Base-by-base conservation (phyloP, 1,140 invertebrate genomes). In the Hestina assimilis region DNA sequence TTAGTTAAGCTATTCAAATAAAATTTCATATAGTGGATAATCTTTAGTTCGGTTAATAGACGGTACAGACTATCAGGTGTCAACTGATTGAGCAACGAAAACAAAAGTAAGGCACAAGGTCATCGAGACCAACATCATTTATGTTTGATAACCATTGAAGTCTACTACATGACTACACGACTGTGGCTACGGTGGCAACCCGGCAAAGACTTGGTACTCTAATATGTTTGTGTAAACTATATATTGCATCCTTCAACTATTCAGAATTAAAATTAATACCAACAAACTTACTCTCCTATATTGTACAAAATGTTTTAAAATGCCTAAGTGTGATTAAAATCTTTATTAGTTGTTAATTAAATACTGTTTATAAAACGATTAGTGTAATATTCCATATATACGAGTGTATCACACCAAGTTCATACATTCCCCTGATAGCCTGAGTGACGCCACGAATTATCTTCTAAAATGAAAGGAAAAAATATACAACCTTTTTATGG, bases 101-200 rank as follows among this genome's bases (percentile, higher is more conserved):
- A 75, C 61, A 68, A 75, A 79, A 79, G 73, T 83, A 83, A 84
- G 80, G 81, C 81, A 87, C 83, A 63, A 69, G 75, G 75, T 83
- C 74, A 48, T 57, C 45, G 62, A 31, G 75, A 79, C 78, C 72
- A 65, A 48, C 26, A 48, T 38, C 4, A 38, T 19, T 38, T 33
- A 12, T 38, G 33, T 38, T 38, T 17, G 17, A 63, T 58, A 67
- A 59, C 38, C 54, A 53, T 47, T 59, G 51, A 60, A 56, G 59
- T 58, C 31, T 58, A 55, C 24, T 21, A 17, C 20, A 19, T 7
- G 33, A 41, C n/a, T n/a, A n/a, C n/a, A n/a, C n/a, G n/a, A 24
- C 3, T 17, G 23, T 50, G 23, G 41, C 12, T 48, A 33, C 29
- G 31, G 19, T 48, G 33, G 7, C 8, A 35, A 48, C 33, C 12